A percentile compares a stretch with the other conserved stretches of the same genome.
Conservation (phyloP, 2,888 invertebrate species). For the Mesodorylaimus sp. region DNA sequence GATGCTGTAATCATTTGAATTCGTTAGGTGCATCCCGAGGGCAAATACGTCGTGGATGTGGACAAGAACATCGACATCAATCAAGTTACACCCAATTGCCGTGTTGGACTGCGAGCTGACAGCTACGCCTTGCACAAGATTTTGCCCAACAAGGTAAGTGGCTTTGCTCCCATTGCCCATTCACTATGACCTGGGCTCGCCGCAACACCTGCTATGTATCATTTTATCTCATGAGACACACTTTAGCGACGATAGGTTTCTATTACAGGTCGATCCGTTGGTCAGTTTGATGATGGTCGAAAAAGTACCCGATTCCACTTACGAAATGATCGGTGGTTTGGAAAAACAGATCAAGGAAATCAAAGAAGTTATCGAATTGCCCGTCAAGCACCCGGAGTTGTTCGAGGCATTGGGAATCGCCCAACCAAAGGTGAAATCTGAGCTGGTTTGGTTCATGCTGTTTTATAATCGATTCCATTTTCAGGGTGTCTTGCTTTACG, state of each 20-base stretch:
- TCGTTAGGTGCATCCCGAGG: conserved; percentile 78
- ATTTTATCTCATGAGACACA: background rate
- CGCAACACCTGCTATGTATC: too few relatives aligned
- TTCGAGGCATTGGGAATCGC: conserved; percentile 97
- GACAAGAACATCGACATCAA: conserved; percentile 98
- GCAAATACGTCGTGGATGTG: conserved; percentile 95
- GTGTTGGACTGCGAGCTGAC: conserved; percentile 91
- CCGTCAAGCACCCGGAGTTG: conserved; percentile 97
- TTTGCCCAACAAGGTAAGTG: conserved; percentile 68
- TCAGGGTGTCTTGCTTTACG: conserved; percentile 67
- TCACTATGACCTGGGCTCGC: background rate
- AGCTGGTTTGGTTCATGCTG: too few relatives aligned
- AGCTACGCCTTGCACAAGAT: conserved; percentile 97
- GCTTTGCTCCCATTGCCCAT: background rate
- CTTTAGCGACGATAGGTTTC: background rate
- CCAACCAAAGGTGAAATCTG: conserved; percentile 85
- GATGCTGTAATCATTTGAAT: background rate
- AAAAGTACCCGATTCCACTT: conserved; percentile 97
- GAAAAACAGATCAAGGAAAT: conserved; percentile 99
- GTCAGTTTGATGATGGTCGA: conserved; percentile 99
- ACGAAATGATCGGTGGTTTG: conserved; percentile 98
- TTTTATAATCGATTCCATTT: too few relatives aligned
- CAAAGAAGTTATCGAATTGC: conserved; percentile 96
- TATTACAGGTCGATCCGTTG: conserved; percentile 64
- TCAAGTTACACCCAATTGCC: conserved; percentile 86